Percentiles rank a stretch among this genome's conserved stretches.
Conservation (phyloP, 2,113 vertebrate genomes). For the Crotophaga sulcirostris region DNA sequence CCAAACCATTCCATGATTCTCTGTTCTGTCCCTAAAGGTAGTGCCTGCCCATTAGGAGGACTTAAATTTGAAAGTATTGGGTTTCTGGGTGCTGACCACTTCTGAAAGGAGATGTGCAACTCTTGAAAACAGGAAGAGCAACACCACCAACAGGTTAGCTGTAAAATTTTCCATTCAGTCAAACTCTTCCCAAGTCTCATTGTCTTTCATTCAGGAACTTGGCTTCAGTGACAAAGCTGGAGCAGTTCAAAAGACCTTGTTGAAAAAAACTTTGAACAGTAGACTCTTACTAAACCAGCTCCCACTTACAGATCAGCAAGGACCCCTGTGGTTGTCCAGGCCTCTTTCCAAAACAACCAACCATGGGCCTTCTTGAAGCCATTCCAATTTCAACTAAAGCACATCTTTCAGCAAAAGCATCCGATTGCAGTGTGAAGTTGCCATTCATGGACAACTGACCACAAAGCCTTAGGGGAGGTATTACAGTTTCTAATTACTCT, state of each 20-base stretch:
- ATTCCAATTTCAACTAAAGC: background rate
- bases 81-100: background rate
- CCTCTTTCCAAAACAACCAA: slow-evolving; percentile 14
- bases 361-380: background rate
- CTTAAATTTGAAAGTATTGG: background rate
- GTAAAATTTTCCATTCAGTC: background rate
- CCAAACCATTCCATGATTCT: too few species aligned
- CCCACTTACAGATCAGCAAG: background rate
- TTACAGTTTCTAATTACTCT: slow-evolving; percentile 33
- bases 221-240: background rate
- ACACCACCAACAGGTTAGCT: background rate
- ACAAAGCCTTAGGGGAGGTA: background rate
- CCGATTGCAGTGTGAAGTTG: background rate
- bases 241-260: background rate
- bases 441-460: slow-evolving; percentile 41
- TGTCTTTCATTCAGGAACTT: background rate
- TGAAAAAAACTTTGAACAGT: background rate
- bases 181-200: background rate
- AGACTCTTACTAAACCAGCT: background rate
- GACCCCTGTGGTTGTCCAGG: background rate
- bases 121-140: background rate
- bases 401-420: background rate
- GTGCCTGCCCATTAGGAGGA: background rate
- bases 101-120: background rate
- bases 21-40: background rate